A percentile compares a stretch with the other conserved stretches of the same genome.
Evolutionary conservation across 2,888 invertebrate genomes (phyloP).

Genomic region (Synergus umbraculus): DNA sequence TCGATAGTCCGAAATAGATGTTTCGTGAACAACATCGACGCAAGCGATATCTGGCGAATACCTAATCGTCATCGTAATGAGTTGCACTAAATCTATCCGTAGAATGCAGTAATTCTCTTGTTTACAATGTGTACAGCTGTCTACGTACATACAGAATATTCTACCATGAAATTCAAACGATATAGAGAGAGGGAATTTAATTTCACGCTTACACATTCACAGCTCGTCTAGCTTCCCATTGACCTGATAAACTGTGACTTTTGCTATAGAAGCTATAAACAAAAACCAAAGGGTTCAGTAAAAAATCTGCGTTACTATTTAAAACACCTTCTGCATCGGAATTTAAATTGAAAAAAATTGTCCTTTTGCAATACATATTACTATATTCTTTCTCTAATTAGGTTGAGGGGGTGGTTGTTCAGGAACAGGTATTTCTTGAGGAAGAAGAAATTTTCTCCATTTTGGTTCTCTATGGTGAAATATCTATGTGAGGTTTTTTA

Average conservation of each 20-base stretch:
- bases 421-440: too few relatives aligned
- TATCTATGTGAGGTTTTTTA: too few relatives aligned
- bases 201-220: constrained; percentile 37
- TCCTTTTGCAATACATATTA: background rate
- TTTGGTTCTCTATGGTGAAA: too few relatives aligned
- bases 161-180: constrained; percentile 37
- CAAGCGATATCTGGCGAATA: constrained; percentile 21
- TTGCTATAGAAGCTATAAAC: constrained; percentile 25
- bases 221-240: constrained; percentile 35
- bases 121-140: constrained; percentile 29
- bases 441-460: too few relatives aligned
- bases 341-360: background rate
- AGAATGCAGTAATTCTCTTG: constrained; percentile 34
- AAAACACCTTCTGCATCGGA: background rate
- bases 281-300: background rate
- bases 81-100: constrained; percentile 25
- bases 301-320: background rate
- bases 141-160: constrained; percentile 21
- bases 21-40: constrained; percentile 22
- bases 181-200: constrained; percentile 32
- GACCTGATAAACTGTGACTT: constrained; percentile 30
- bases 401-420: too few relatives aligned
- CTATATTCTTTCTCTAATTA: too few relatives aligned
- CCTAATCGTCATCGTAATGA: constrained; percentile 35
- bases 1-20: constrained; percentile 11